These are phyloP conservation scores for Bruchidius siliquastri DNA, from an alignment of 2,888 invertebrate genomes.

Conservation along the genomic window DNA sequence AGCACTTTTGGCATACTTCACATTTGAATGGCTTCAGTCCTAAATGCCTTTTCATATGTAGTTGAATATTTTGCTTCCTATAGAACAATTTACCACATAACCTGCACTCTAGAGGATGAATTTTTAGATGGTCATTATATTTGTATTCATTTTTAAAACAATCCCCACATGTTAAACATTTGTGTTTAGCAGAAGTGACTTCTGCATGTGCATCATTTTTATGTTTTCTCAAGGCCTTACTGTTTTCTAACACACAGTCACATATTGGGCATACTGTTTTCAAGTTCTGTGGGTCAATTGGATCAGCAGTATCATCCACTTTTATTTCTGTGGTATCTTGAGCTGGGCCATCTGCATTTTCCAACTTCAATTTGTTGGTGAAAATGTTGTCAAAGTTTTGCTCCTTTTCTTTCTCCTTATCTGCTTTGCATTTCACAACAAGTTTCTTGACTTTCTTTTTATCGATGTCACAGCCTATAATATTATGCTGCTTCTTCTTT, in stretches of 20 bases:
- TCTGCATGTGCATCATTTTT: constrained; percentile 50
- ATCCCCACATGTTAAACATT: constrained; percentile 61
- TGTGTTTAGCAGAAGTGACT: constrained; percentile 38
- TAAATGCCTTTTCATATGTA: constrained; percentile 76
- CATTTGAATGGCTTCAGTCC: constrained; percentile 66
- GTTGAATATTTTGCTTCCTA: constrained; percentile 65
- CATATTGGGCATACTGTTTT: constrained; percentile 37
- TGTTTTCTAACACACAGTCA: constrained; percentile 33
- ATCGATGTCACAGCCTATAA: constrained; percentile 33
- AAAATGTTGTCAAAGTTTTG: constrained; percentile 45
- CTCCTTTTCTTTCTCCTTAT: constrained; percentile 35
- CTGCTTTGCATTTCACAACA: constrained; percentile 36
- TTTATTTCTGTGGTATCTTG: constrained; percentile 34
- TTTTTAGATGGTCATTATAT: constrained; percentile 69
- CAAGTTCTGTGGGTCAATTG: constrained; percentile 17
- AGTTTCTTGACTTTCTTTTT: constrained; percentile 40
- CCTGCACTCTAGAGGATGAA: constrained; percentile 78
- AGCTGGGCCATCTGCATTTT: constrained; percentile 30
- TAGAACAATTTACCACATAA: constrained; percentile 76
- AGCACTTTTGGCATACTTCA: constrained; percentile 75
- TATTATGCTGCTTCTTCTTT: constrained; percentile 33
- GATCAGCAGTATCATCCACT: constrained; percentile 15
- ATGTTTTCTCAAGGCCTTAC: constrained; percentile 45
- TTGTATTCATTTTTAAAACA: constrained; percentile 64
- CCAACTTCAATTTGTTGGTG: constrained; percentile 39